These are phyloP conservation scores for Palythoa grandiflora DNA, from an alignment of 92 coral and sea anemone species.

Conservation along the genomic window DNA sequence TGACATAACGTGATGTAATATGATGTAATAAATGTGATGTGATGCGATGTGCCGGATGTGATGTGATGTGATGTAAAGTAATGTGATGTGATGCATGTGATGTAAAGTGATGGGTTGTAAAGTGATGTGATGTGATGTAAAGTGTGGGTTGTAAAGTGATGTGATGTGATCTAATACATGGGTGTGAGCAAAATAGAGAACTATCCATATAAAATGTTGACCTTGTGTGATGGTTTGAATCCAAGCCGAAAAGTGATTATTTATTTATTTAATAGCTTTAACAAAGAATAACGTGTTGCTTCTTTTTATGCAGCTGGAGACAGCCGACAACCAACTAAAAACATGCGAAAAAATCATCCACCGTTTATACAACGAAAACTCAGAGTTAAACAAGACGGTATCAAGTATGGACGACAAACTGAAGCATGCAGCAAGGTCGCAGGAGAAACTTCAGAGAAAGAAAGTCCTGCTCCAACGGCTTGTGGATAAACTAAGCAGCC, in stretches of 20 bases:
- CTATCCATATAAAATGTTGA: no score
- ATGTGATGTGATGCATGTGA: neutral
- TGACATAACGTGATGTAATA: neutral
- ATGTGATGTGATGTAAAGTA: neutral
- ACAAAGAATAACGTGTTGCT: neutral
- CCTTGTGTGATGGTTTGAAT: no score
- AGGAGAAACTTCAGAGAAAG: slow-evolving; percentile 88
- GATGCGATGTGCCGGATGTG: neutral
- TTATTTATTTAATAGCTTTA: neutral
- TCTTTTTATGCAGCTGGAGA: slow-evolving; percentile 77
- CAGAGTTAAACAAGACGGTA: slow-evolving; percentile 78
- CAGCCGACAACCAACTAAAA: slow-evolving; percentile 92
- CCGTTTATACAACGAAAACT: slow-evolving; percentile 88
- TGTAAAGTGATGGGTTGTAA: neutral
- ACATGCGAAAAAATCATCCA: slow-evolving; percentile 92
- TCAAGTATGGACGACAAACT: slow-evolving; percentile 82
- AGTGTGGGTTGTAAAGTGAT: neutral
- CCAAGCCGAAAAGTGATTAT: no score
- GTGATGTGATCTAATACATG: neutral
- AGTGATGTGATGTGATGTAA: neutral
- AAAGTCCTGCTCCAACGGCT: slow-evolving; percentile 85
- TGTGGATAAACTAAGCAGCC: slow-evolving; percentile 87
- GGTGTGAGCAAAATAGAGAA: no score
- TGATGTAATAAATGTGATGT: neutral
- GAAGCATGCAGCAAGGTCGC: slow-evolving; percentile 80